Base-by-base conservation (phyloP, 1,140 invertebrate species). In the Eriosoma lanigerum region DNA sequence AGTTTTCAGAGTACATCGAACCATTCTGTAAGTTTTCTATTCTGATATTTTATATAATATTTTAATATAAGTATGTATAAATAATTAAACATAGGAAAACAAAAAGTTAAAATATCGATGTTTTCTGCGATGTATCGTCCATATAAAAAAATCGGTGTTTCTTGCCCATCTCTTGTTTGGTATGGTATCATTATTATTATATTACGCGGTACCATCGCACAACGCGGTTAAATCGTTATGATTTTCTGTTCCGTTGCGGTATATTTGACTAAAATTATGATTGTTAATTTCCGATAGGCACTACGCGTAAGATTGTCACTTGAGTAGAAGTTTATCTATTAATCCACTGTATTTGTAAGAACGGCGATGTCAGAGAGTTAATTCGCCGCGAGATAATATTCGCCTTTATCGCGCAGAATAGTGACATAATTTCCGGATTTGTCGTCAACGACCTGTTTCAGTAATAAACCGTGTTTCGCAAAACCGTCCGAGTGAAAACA, bases 371-470 rank as follows among this genome's bases (percentile, higher is more conserved):
- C 9, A 15, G n/a, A 15, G n/a, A 6, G 38, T 66, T 66, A 38
- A 66, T 66, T 66, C n/a, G 19, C 19, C 29, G 29, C 29, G 62
- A 66, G 64, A 44, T 46, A 21, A 13, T 21, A 1, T 4, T 44
- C 3, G n/a, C n/a, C 3, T 44, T 66, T 13, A 21, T 24, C 32
- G 64, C 32, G 64, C 29, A 1, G 60, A 19, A 15, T 10, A 3
- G 12, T 19, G 29, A 32, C 19, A 62, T 19, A 44, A 66, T 66
- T 66, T 66, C 64, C 64, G 64, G 38, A 44, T 66, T 38, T 46
- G 29, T 64, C 62, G 62, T 19, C n/a, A 6, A 62, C n/a, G n/a
- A 13, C 12, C 12, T 4, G 5, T 60, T 60, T 26, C 26, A 6
- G 44, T 15, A 21, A 38, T 38, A 46, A 24, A 46, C 29, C 29